Base-by-base conservation (phyloP, 2,113 vertebrate genomes). In the Hiodon tergisus region DNA sequence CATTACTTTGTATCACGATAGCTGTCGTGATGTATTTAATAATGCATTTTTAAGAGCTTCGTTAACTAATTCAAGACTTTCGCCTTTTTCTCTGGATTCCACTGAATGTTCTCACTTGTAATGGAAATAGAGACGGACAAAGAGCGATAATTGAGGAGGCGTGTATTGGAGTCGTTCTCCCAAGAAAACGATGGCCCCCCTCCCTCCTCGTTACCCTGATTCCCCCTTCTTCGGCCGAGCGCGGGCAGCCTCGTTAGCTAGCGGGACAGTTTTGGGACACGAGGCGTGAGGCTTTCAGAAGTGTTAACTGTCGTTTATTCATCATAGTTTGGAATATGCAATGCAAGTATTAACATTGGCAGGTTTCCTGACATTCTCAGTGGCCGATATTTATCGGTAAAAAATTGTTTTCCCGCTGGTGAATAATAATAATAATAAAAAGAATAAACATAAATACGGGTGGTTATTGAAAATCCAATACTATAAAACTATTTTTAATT, bases 121-220 rank as follows among this genome's bases (percentile, higher is more conserved):
- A 55, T 48, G 80, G 76, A 79, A 73, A 57, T 13, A 59, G 6
- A 63, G 75, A 51, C 72, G 72, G 73, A 54, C 52, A 67, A 69
- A 71, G 80, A 77, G 17, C 52, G 14, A 68, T 78, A 77, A 79
- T 75, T 81, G 75, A 74, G 82, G 80, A 84, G 88, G 69, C 82
- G 52, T 84, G 83, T 72, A 80, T 67, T 54, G 5, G 69, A 53
- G 69, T 72, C 52, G 46, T 59, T 77, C 55, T 77, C 67, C 76
- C 61, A 54, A 50, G 59, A 62, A 73, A 71, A 69, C 76, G 50
- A 54, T 62, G 74, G 69, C 53, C 73, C 72, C 71, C 71, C 47
- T 11, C 67, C 60, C 55, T 62, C 71, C 65, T 4, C 67, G 59
- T 58, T 62, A 65, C 71, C 71, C 62, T 8, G 70, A 69, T 67